phyloP scores from a whole-genome alignment of 2,888 invertebrate genomes.

The Rhamnusium bicolor region DNA sequence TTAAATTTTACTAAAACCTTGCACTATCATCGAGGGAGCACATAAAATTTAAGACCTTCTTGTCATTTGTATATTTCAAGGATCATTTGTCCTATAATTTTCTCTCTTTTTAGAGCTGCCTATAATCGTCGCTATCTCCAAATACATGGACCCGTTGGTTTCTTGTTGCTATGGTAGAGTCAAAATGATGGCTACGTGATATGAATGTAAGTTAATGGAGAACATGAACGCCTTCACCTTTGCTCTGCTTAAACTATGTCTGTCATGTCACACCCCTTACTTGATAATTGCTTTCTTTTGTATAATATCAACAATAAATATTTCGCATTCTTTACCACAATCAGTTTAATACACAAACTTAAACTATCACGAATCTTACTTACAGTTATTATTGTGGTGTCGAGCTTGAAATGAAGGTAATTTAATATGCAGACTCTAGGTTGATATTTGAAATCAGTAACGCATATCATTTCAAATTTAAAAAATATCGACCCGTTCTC shows the following conservation, averaged over 20 bases:
- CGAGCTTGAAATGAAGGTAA: neutral
- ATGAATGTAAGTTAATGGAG: conserved; percentile 41
- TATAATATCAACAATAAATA: conserved; percentile 25
- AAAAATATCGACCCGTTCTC: too few species aligned
- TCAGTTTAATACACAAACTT: conserved; percentile 22
- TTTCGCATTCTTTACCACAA: conserved; percentile 28
- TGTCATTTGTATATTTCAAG: neutral
- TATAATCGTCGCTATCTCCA: conserved; percentile 10
- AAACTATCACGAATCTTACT: conserved; percentile 24
- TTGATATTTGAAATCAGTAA: neutral
- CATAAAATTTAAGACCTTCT: neutral
- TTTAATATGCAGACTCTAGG: neutral
- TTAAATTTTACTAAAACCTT: too few species aligned
- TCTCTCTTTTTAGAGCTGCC: neutral
- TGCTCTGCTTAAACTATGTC: conserved; percentile 37
- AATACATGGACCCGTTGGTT: conserved; percentile 21
- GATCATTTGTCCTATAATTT: neutral
- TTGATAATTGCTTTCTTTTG: conserved; percentile 20
- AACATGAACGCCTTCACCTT: conserved; percentile 41
- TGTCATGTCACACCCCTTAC: conserved; percentile 26
- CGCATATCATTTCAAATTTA: neutral
- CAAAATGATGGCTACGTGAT: conserved; percentile 36
- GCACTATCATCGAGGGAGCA: too few species aligned
- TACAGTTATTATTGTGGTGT: neutral
- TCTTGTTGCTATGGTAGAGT: conserved; percentile 41